These are phyloP conservation scores for Oscheius sp. DNA, from an alignment of 2,888 invertebrate species.

Conservation along the genomic window DNA sequence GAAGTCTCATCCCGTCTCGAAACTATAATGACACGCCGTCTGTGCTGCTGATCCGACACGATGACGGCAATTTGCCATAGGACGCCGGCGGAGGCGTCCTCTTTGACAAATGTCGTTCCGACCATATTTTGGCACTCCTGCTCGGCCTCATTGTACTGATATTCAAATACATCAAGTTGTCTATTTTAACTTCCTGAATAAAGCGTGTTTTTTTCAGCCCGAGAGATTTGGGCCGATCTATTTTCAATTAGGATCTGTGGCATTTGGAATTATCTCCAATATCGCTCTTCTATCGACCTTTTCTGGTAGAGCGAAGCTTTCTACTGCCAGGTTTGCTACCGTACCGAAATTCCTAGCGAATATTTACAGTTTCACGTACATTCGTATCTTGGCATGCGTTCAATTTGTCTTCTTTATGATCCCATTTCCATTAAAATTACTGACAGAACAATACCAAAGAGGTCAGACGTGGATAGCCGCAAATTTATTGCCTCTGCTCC, in stretches of 20 bases:
- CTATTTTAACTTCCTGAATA: background rate
- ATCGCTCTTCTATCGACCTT: conserved; percentile 45
- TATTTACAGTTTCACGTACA: conserved; percentile 54
- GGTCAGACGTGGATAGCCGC: conserved; percentile 57
- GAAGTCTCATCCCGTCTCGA: no score
- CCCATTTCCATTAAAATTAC: conserved; percentile 58
- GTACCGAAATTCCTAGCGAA: background rate
- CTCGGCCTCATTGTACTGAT: conserved; percentile 15
- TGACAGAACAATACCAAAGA: conserved; percentile 58
- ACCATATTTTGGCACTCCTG: conserved; percentile 25
- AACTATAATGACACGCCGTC: background rate
- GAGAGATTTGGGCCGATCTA: conserved; percentile 35
- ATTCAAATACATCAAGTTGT: conserved; percentile 13
- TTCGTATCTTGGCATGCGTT: conserved; percentile 54
- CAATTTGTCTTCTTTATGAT: conserved; percentile 57
- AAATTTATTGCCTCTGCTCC: conserved; percentile 53
- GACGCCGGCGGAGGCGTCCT: no score
- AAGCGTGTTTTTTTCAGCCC: conserved; percentile 19
- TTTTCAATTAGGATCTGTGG: conserved; percentile 38
- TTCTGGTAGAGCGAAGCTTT: conserved; percentile 51
- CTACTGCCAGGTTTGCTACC: conserved; percentile 45
- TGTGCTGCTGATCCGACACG: conserved; percentile 4
- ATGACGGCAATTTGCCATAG: conserved; percentile 12
- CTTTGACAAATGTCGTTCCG: conserved; percentile 21
- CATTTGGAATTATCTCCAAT: conserved; percentile 46